Base-by-base conservation (phyloP, 2,113 vertebrate species). In the Cariama cristata region DNA sequence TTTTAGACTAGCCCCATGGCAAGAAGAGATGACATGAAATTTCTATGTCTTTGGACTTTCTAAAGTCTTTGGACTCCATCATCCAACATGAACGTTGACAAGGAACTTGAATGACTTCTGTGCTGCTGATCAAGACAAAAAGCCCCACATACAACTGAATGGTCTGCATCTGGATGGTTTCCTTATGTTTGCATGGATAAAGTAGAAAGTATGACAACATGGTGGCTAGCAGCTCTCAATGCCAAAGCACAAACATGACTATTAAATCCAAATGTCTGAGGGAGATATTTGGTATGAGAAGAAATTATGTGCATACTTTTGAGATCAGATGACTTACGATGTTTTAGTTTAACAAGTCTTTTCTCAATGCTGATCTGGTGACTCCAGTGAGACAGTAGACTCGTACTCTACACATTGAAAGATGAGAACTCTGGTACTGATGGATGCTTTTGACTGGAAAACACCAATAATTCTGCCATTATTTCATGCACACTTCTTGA, bases 61-160 rank as follows among this genome's bases (percentile, higher is more conserved):
- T 72, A 69, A 80, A 77, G 44, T 52, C 62, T 90, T 88, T 63
- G 55, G 68, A 62, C 33, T 38, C 92, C 62, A 79, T 80, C 49
- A 77, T 60, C 60, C 64, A 63, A 76, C 26, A 14, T 80, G 32
- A 86, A 88, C 5, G 1, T 63, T 55, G 60, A 89, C 80, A 87
- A 91, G 40, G 28, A 87, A 60, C 40, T 74, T 73, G 49, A 1
- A 8, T 69, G 79, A 90, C 95, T 89, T 87, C 71, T 26, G 72
- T 95, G 74, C 56, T 90, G 63, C 84, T 94, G 89, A 95, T 95
- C 93, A 92, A 83, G 96, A 95, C 68, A 82, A 80, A 93, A 95
- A 73, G 24, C 66, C 62, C 82, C 93, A 86, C 21, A 12, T 79
- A 59, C 71, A 69, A 72, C 49, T 53, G 92, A 93, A 62, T 75